Percentiles rank a stretch among this genome's conserved stretches.
phyloP scores from a whole-genome alignment of 1,140 invertebrate genomes.

The Muscidifurax raptorellus region DNA sequence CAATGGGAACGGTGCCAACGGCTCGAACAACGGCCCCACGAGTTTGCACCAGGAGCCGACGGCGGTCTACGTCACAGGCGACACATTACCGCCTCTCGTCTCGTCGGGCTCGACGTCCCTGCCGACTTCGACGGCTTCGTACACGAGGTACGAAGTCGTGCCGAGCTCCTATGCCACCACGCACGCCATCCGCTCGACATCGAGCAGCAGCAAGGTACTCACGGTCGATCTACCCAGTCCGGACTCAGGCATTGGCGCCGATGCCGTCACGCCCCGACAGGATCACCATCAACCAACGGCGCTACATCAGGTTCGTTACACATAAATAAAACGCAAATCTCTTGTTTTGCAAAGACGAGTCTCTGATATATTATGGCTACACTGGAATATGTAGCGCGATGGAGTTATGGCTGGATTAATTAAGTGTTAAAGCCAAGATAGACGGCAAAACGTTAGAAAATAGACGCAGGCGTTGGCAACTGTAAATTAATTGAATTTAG shows the following conservation, averaged over 20 bases:
- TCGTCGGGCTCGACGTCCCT: conserved; percentile 72
- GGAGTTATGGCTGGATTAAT: too few relatives aligned
- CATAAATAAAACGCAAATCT: too few relatives aligned
- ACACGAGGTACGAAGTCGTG: conserved; percentile 74
- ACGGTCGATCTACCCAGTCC: conserved; percentile 94
- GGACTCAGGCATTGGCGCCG: conserved; percentile 93
- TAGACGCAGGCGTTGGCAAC: background rate
- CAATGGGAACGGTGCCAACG: conserved; percentile 63
- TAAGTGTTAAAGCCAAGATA: background rate
- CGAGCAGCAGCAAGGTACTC: conserved; percentile 81
- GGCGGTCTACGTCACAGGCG: conserved; percentile 71
- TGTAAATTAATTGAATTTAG: conserved; percentile 29
- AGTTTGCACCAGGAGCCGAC: conserved; percentile 68
- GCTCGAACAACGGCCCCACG: conserved; percentile 69
- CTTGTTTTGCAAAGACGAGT: too few relatives aligned
- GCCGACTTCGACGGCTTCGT: conserved; percentile 71
- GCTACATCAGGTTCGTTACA: conserved; percentile 85
- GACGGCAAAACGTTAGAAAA: conserved; percentile 15
- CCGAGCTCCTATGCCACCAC: conserved; percentile 72
- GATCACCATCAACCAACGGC: conserved; percentile 80
- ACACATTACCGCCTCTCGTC: conserved; percentile 69
- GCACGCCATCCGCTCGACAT: conserved; percentile 72
- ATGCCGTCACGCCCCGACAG: conserved; percentile 92
- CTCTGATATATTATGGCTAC: too few relatives aligned
- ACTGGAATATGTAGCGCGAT: too few relatives aligned